These are phyloP conservation scores for Syngnathus acus DNA, from an alignment of 2,797 vertebrate genomes.

Conservation along the genomic window DNA sequence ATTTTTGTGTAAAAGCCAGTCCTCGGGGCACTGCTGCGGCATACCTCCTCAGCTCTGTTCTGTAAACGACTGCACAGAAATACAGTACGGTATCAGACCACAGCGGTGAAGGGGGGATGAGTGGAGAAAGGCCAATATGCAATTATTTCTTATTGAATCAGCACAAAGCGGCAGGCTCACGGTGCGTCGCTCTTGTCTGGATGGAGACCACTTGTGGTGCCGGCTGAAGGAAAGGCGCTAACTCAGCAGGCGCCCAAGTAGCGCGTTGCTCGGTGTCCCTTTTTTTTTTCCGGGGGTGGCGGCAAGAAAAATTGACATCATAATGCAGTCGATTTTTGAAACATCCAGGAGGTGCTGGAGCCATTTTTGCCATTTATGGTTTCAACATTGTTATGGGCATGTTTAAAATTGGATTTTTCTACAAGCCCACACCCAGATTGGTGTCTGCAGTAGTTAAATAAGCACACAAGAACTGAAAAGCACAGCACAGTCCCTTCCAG, in stretches of 20 bases:
- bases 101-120: conserved; percentile 26
- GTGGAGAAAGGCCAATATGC: conserved; percentile 50
- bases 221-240: conserved; percentile 41
- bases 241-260: conserved; percentile 41
- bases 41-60: conserved; percentile 11
- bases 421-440: not conserved
- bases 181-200: conserved; percentile 36
- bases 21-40: not conserved
- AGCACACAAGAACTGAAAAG: not conserved
- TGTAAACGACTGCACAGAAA: conserved; percentile 17
- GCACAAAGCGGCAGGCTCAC: conserved; percentile 53
- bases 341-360: conserved; percentile 12
- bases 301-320: conserved; percentile 26
- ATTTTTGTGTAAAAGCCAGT: conserved; percentile 4
- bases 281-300: conserved; percentile 7
- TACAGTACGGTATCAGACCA: conserved; percentile 34
- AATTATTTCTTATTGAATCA: conserved; percentile 69
- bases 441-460: not conserved
- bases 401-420: not conserved
- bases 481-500: not conserved
- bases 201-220: conserved; percentile 53
- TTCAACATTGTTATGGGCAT: not conserved
- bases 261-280: conserved; percentile 24
- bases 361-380: conserved; percentile 40
- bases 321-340: conserved; percentile 27